Evolutionary conservation across 2,797 vertebrate species (phyloP).

Genomic region (Harpagifer antarcticus): DNA sequence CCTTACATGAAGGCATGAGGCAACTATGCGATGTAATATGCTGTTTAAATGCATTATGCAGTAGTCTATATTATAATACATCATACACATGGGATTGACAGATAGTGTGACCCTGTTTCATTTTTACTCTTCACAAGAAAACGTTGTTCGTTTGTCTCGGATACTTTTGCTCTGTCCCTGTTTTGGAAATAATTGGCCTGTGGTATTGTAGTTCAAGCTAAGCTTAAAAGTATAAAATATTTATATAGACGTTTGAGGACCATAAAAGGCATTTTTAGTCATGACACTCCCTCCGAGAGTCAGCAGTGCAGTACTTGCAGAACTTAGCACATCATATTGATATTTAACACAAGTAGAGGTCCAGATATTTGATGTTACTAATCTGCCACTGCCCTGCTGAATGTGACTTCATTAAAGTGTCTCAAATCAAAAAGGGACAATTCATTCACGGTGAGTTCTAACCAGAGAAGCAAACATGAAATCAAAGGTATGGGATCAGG

Average conservation of each 20-base stretch:
- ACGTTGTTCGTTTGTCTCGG: constrained; percentile 18
- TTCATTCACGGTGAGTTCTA: constrained; percentile 52
- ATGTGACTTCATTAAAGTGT: constrained; percentile 23
- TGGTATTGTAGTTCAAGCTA: constrained; percentile 15
- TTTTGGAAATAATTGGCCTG: constrained; percentile 40
- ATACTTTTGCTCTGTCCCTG: constrained; percentile 23
- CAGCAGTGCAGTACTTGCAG: neutral
- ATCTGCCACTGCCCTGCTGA: neutral
- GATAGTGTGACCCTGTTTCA: constrained; percentile 16
- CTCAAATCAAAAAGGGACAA: constrained; percentile 59
- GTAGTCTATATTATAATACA: constrained; percentile 17
- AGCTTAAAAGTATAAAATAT: constrained; percentile 42
- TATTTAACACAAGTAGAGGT: constrained; percentile 12
- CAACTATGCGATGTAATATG: constrained; percentile 12
- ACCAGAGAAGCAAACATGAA: constrained; percentile 50
- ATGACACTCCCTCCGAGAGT: constrained; percentile 9
- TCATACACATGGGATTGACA: constrained; percentile 4
- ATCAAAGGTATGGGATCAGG: constrained; percentile 59
- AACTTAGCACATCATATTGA: constrained; percentile 6
- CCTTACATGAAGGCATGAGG: constrained; percentile 7
- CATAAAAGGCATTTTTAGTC: constrained; percentile 37
- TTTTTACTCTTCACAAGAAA: constrained; percentile 12
- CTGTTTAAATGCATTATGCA: constrained; percentile 12
- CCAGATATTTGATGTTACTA: constrained; percentile 10
- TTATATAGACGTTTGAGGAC: constrained; percentile 25